Evolutionary conservation across 2,888 invertebrate genomes (phyloP).

Genomic region (Drosophila robusta): DNA sequence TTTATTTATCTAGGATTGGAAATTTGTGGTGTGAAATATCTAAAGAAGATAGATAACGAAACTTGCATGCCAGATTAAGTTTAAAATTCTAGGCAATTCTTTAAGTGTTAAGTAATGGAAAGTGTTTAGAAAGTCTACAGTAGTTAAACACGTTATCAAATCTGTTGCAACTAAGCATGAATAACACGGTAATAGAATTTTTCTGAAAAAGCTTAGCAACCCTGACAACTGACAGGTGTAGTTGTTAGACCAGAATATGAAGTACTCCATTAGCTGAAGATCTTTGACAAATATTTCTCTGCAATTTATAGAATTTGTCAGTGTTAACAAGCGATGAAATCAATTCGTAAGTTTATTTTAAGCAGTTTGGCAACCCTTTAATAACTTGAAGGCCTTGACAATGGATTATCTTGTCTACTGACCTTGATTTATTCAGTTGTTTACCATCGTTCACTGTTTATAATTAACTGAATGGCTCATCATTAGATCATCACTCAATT

Average conservation of each 20-base stretch:
- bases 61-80: no score
- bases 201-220: no score
- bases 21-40: neutral
- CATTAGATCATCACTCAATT: slow-evolving; percentile 44
- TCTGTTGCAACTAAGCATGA: no score
- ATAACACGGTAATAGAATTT: no score
- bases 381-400: slow-evolving; percentile 13
- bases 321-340: neutral
- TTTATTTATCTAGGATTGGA: neutral
- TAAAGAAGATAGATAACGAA: neutral
- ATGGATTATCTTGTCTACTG: slow-evolving; percentile 10
- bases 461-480: slow-evolving; percentile 18
- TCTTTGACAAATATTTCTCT: no score
- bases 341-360: neutral
- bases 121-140: no score
- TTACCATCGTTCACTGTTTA: slow-evolving; percentile 14
- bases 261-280: no score
- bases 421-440: slow-evolving; percentile 13
- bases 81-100: no score
- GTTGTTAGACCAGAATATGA: no score
- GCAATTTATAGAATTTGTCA: neutral
- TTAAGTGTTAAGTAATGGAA: no score
- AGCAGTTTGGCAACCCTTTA: neutral
- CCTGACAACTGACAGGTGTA: no score
- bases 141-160: no score